Percentiles rank a stretch among this genome's conserved stretches.
Conservation (phyloP, 2,113 vertebrate species). For the Nanorana parkeri region DNA sequence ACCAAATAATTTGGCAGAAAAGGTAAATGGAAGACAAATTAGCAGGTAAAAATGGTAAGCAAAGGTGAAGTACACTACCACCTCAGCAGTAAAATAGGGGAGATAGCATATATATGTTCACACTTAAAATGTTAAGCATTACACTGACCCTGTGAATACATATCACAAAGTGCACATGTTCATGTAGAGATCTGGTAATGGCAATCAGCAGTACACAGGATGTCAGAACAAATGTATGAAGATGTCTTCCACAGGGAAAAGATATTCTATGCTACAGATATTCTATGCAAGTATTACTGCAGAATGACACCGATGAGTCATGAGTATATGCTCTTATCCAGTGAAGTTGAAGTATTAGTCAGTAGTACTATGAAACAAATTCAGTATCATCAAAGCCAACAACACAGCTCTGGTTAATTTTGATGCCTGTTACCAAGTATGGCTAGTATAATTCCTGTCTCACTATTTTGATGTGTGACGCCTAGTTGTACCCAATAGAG, state of each 20-base stretch:
- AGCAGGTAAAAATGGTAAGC: too few relatives aligned
- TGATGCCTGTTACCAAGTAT: background rate
- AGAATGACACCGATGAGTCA: background rate
- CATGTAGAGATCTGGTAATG: too few relatives aligned
- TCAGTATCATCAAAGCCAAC: background rate
- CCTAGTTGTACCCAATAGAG: background rate
- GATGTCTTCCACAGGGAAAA: constrained; percentile 68
- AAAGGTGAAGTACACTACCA: too few relatives aligned
- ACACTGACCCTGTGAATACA: too few relatives aligned
- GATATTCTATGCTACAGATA: constrained; percentile 42
- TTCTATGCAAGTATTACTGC: constrained; percentile 39
- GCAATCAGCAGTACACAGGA: too few relatives aligned
- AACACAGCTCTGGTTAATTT: background rate
- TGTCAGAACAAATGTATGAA: too few relatives aligned
- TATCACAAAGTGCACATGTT: too few relatives aligned
- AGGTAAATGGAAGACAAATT: too few relatives aligned
- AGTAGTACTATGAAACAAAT: background rate
- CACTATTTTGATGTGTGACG: background rate
- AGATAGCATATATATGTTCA: too few relatives aligned
- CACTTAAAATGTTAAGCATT: too few relatives aligned
- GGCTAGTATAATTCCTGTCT: background rate
- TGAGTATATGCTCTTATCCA: background rate
- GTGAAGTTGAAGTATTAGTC: background rate
- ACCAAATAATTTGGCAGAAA: too few relatives aligned
- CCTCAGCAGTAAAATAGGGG: too few relatives aligned